Base-by-base conservation (phyloP, 2,113 vertebrate species). In the Tapirus terrestris region DNA sequence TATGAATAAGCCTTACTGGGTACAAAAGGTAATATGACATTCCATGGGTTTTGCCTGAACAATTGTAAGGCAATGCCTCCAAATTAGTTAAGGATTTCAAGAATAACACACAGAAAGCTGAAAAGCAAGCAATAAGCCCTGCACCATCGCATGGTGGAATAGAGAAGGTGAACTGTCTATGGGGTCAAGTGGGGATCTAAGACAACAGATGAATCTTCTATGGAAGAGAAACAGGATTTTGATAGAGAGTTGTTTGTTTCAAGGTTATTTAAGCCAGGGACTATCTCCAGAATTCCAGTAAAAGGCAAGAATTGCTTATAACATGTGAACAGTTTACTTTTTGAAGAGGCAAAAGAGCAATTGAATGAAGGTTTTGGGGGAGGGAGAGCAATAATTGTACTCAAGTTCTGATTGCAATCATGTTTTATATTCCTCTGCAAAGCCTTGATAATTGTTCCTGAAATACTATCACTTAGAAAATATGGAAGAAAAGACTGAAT, bases 311-410 rank as follows among this genome's bases (percentile, higher is more conserved):
- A 65, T 9, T 56, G 5, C 25, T 73, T 13, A 17, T 17, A 39
- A 8, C 39, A 83, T 36, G 7, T 39, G 31, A 94, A 70, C 5
- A 60, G 8, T 31, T 63, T 92, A 39, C 27, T 21, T 67, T 75
- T n/a, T 6, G 4, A 14, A 89, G 27, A 45, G 25, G 20, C 11
- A 45, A 61, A 72, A 36, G 23, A 60, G 20, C 3, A 27, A 43
- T 5, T 60, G 23, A 51, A 10, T 58, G 10, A 33, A 93, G 18
- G 16, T n/a, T 73, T 25, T 13, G 14, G 33, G 1, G 8, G 12
- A 12, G 21, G 5, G 11, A 20, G 3, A 0, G 1, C 9, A 84
- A 8, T n/a, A 58, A n/a, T 3, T 58, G 3, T 48, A 14, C 75
- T 36, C 58, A 73, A 6, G 45, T 31, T 85, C 51, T 79, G 18